Base-by-base conservation (phyloP, 2,113 vertebrate genomes). In the Thymallus thymallus region DNA sequence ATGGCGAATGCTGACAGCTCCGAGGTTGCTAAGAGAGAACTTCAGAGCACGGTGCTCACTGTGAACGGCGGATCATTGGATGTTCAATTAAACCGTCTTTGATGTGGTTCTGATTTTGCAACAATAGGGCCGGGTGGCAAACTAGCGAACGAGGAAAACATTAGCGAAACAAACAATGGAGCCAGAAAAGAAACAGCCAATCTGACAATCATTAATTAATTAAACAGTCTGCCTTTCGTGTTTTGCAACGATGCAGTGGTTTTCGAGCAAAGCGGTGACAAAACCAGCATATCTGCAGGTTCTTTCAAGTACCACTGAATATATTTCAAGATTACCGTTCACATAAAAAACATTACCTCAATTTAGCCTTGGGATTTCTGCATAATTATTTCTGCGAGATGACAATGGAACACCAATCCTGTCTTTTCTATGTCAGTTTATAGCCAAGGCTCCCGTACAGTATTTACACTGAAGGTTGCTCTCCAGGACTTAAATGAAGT, bases 301-400 rank as follows among this genome's bases (percentile, higher is more conserved):
- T 48, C 12, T 76, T 76, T 68, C 75, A 80, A 78, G 82, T 79
- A 82, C 55, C 48, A 79, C 55, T 77, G 76, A 35, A 83, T 85
- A 80, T 71, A 77, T 82, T 71, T 60, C 73, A 51, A 80, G 82
- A 88, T 81, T 75, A 82, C 79, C 77, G 78, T 83, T 82, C 79
- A 80, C 67, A 84, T 72, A 45, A 68, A 73, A 87, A 73, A 71
- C 73, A 72, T 84, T 82, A 76, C 69, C 75, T 78, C 78, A 73
- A 73, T 75, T 86, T 80, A 77, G 77, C 81, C 82, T 84, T 81
- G 72, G 79, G 69, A 79, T 84, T 32, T 41, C 14, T 20, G 26
- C 64, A 66, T 41, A 18, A 41, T 32, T 1, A 32, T 64, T 2
- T 13, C 16, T 23, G n/a, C 56, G n/a, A 16, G 56, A 22, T 60